Base-by-base conservation (phyloP, 37 sponge, comb jelly and placozoan genomes). In the Mnemiopsis leidyi region DNA sequence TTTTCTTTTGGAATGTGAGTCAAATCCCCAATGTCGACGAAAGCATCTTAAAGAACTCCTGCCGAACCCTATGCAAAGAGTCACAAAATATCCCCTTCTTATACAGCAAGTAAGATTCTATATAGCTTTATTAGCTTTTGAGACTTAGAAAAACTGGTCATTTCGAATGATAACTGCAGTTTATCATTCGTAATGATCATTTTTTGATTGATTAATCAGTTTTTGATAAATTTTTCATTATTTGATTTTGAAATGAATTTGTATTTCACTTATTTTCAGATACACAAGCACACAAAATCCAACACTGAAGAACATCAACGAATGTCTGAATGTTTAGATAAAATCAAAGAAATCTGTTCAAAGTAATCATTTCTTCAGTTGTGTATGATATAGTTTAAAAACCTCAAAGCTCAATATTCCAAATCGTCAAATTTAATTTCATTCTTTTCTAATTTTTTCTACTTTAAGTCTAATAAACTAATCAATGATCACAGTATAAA, bases 261-360 rank as follows among this genome's bases (percentile, higher is more conserved):
- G n/a, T n/a, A n/a, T n/a, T n/a, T n/a, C n/a, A n/a, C 29, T n/a
- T 69, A 25, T 69, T 69, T 69, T 69, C 73, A 69, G 73, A 69
- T 69, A 28, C 29, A 25, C 21, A 69, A 69, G n/a, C 21, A 69
- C 73, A 69, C 73, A 3, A 21, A 28, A 21, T 3, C 73, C 2
- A 25, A 5, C 28, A 28, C 73, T n/a, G 29, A 69, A 25, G 73
- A 69, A 69, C 24, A 69, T 3, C 1, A 69, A 3, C 24, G 28
- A 69, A 69, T 69, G 24, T 23, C 73, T 3, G 73, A 69, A 25
- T 69, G 73, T 69, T 69, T 69, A 25, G 73, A 21, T 3, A 69
- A 25, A 20, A 69, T 69, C 73, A 69, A 69, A 25, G 29, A 21
- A 2, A 69, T 69, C 21, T 25, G 24, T 25, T 28, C 24, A 21